These are phyloP conservation scores for Ormyrus pomaceus DNA, from an alignment of 2,888 invertebrate species.

Conservation along the genomic window DNA sequence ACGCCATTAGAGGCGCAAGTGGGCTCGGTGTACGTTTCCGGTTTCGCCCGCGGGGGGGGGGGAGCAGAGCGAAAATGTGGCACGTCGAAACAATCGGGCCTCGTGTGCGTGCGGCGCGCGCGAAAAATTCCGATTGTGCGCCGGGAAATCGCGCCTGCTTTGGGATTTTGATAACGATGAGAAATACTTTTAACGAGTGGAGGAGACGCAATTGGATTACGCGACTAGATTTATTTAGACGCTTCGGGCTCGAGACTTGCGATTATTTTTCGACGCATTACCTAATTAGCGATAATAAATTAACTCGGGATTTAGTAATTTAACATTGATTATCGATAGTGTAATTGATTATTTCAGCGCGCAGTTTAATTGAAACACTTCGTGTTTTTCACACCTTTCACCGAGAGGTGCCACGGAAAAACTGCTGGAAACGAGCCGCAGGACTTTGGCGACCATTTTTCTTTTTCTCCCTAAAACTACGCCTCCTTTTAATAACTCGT, in stretches of 20 bases:
- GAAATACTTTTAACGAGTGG: conserved; percentile 3
- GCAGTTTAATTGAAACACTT: conserved; percentile 10
- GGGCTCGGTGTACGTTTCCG: conserved; percentile 15
- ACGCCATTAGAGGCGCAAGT: conserved; percentile 27
- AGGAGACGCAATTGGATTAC: not conserved
- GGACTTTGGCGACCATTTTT: not conserved
- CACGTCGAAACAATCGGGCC: too few relatives aligned
- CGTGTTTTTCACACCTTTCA: conserved; percentile 30
- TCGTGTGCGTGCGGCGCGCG: too few relatives aligned
- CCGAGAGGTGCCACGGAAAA: not conserved
- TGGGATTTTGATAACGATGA: too few relatives aligned
- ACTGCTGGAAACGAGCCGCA: not conserved
- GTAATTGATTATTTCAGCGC: too few relatives aligned
- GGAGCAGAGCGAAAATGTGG: too few relatives aligned
- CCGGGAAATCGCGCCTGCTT: too few relatives aligned
- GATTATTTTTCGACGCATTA: not conserved
- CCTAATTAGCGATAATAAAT: not conserved
- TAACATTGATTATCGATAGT: too few relatives aligned
- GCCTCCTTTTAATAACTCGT: too few relatives aligned
- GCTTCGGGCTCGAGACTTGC: too few relatives aligned
- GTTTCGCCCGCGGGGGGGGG: not conserved
- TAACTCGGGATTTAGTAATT: not conserved
- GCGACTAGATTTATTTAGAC: not conserved
- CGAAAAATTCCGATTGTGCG: too few relatives aligned
- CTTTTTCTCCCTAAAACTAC: too few relatives aligned